Conservation (phyloP, 2,113 vertebrate genomes). For the Laticauda laticaudata region DNA sequence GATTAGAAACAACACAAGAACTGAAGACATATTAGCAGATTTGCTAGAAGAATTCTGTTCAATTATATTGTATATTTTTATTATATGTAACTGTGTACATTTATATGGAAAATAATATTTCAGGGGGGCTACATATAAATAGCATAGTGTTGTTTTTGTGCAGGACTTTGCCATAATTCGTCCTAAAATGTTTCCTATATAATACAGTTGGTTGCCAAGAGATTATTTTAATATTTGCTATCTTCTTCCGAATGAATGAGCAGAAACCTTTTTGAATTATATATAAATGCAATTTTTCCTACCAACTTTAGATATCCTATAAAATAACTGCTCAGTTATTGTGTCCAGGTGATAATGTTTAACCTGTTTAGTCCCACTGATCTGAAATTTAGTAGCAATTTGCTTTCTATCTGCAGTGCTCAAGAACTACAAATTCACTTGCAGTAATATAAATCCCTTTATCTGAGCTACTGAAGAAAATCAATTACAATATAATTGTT, state of each 20-base stretch:
- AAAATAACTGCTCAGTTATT: background rate
- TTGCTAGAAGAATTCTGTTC: background rate
- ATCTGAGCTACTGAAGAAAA: background rate
- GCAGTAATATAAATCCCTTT: background rate
- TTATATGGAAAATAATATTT: background rate
- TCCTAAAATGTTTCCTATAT: constrained; percentile 11
- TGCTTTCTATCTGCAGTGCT: background rate
- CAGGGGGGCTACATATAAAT: background rate
- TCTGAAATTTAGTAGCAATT: background rate
- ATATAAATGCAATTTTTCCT: background rate
- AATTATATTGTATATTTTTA: background rate
- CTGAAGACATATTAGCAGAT: background rate
- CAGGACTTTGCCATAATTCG: background rate
- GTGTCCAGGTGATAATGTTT: background rate
- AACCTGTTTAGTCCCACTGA: background rate
- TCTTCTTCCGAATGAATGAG: background rate
- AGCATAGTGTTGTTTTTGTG: background rate
- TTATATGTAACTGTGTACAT: background rate
- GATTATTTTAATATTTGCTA: constrained; percentile 3
- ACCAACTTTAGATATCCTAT: background rate
- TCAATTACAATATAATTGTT: constrained; percentile 20
- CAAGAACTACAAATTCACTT: background rate
- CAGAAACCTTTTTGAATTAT: background rate
- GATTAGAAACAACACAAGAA: background rate
- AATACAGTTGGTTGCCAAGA: background rate